A percentile compares a stretch with the other conserved stretches of the same genome.
phyloP scores from a whole-genome alignment of 2,113 vertebrate species.

The Malurus cyaneus region DNA sequence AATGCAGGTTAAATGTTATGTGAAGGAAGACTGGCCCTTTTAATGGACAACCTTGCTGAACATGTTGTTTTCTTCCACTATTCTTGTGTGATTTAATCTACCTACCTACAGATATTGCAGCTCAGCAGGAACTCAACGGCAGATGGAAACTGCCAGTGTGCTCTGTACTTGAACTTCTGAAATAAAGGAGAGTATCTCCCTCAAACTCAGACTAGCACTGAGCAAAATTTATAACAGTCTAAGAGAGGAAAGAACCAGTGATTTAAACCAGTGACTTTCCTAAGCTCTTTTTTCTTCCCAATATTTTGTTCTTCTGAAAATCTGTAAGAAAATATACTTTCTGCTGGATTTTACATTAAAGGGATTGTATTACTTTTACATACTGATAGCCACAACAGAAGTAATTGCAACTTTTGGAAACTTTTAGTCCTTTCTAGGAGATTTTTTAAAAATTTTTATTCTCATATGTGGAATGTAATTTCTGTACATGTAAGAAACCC shows the following conservation, averaged over 20 bases:
- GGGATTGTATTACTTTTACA: neutral
- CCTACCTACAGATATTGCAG: neutral
- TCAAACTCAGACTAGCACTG: neutral
- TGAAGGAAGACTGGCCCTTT: neutral
- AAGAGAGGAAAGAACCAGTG: neutral
- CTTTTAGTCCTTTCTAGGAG: neutral
- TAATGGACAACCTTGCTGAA: neutral
- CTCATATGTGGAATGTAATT: neutral
- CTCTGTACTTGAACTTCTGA: neutral
- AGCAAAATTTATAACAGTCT: neutral
- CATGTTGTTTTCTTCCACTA: neutral
- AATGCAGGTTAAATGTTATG: neutral
- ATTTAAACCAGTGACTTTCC: constrained; percentile 1
- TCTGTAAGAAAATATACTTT: neutral
- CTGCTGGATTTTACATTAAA: neutral
- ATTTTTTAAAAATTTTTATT: neutral
- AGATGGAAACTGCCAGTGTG: neutral
- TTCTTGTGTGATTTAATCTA: neutral
- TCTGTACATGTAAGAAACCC: neutral
- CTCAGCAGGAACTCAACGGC: constrained; percentile 21
- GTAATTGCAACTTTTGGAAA: neutral
- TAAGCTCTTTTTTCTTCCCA: neutral
- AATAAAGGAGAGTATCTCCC: neutral
- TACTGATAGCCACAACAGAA: neutral
- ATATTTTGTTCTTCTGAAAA: neutral